A percentile compares a stretch with the other conserved stretches of the same genome.
Evolutionary conservation across 2,888 invertebrate species (phyloP).

Genomic region (Germaria angustata): DNA sequence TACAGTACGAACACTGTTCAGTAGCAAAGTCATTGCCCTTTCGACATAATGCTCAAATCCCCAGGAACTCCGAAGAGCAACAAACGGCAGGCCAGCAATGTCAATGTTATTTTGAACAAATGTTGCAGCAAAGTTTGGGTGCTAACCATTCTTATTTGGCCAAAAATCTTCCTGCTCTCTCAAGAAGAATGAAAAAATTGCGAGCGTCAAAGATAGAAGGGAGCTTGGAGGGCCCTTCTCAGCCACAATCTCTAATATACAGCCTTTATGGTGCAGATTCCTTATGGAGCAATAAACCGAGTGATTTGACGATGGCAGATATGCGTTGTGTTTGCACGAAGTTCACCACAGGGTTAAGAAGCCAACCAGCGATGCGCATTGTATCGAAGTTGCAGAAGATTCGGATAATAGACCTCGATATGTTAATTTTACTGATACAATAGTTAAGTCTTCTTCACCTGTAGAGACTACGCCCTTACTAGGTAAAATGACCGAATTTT

Average conservation of each 20-base stretch:
- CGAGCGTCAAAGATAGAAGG: conserved; percentile 77
- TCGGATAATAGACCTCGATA: conserved; percentile 61
- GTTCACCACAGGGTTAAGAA: conserved; percentile 82
- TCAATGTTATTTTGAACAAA: conserved; percentile 78
- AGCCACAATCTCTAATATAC: conserved; percentile 71
- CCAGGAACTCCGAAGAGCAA: conserved; percentile 51
- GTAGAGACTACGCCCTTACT: conserved; percentile 79
- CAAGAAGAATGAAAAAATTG: conserved; percentile 69
- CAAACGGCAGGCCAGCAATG: conserved; percentile 38
- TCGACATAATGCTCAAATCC: conserved; percentile 71
- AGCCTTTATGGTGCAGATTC: conserved; percentile 79
- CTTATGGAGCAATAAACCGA: conserved; percentile 75
- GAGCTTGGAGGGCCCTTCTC: conserved; percentile 77
- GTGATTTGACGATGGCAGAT: conserved; percentile 82
- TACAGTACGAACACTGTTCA: conserved; percentile 82
- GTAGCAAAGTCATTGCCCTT: conserved; percentile 78
- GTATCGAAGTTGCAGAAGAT: conserved; percentile 69
- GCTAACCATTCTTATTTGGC: conserved; percentile 70
- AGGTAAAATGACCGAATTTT: too few species aligned
- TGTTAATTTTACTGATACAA: conserved; percentile 69
- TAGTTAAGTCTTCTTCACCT: conserved; percentile 75
- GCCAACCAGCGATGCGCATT: conserved; percentile 1
- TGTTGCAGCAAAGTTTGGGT: conserved; percentile 78
- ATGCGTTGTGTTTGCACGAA: conserved; percentile 93
- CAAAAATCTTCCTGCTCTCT: conserved; percentile 51